These are phyloP conservation scores for Enteromius paludinosus DNA, from an alignment of 2,797 vertebrate species.

Conservation along the genomic window DNA sequence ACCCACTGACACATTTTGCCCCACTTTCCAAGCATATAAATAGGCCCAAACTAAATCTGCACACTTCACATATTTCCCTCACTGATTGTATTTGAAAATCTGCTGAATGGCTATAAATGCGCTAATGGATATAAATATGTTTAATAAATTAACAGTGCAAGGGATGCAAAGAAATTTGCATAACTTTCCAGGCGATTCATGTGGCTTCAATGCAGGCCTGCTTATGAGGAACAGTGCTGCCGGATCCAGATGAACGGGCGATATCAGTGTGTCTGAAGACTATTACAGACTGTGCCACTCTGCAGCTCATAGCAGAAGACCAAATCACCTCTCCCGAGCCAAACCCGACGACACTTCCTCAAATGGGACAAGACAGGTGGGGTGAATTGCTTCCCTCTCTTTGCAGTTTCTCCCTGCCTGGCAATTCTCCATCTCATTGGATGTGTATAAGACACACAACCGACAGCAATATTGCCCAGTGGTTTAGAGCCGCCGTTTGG, in stretches of 20 bases:
- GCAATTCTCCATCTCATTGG: conserved; percentile 50
- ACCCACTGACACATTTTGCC: conserved; percentile 16
- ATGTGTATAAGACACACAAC: conserved; percentile 25
- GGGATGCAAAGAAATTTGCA: background rate
- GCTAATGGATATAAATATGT: background rate
- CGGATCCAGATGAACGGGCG: conserved; percentile 9
- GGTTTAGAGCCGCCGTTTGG: conserved; percentile 27
- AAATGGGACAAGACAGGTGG: conserved; percentile 61
- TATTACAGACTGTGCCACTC: conserved; percentile 40
- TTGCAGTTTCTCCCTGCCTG: conserved; percentile 32
- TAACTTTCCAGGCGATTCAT: background rate
- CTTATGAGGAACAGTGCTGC: conserved; percentile 17
- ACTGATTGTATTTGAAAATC: background rate
- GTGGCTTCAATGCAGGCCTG: background rate
- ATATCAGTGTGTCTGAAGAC: conserved; percentile 40
- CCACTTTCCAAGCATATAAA: conserved; percentile 15
- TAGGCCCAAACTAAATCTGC: background rate
- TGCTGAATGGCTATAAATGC: background rate
- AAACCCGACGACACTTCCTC: conserved; percentile 48
- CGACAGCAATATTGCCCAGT: conserved; percentile 28
- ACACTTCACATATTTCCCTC: background rate
- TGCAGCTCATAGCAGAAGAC: conserved; percentile 50
- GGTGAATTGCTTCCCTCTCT: conserved; percentile 58
- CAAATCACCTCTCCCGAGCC: conserved; percentile 46
- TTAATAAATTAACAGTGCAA: conserved; percentile 14